Conservation (phyloP, 2,797 vertebrate species). For the Champsocephalus esox region DNA sequence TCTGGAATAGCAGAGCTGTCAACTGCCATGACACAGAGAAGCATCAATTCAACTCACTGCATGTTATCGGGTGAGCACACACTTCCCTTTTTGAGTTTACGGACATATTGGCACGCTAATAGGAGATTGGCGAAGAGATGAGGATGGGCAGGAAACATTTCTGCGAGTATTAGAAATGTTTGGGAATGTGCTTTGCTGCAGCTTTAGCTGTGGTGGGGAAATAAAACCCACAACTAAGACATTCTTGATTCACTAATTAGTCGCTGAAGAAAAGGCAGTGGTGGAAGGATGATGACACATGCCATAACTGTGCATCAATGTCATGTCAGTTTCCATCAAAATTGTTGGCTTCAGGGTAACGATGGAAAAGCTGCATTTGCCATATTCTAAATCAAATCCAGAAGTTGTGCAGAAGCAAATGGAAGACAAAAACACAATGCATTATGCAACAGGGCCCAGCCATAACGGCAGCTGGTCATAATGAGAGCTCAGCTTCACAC, state of each 20-base stretch:
- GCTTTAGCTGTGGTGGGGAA: constrained; percentile 4
- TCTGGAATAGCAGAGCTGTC: neutral
- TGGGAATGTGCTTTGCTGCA: constrained; percentile 3
- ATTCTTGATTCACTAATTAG: constrained; percentile 12
- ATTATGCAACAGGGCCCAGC: constrained; percentile 7
- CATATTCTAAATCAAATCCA: neutral
- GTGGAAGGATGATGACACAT: constrained; percentile 6
- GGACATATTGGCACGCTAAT: neutral
- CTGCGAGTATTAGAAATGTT: neutral
- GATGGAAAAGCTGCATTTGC: neutral
- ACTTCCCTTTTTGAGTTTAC: neutral
- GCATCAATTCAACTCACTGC: neutral
- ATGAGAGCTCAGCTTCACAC: constrained; percentile 11
- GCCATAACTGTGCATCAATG: neutral
- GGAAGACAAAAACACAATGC: neutral
- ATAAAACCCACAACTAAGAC: constrained; percentile 15
- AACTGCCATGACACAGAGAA: neutral
- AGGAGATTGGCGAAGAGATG: neutral
- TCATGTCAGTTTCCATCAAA: constrained; percentile 1
- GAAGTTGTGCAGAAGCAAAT: neutral
- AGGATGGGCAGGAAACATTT: constrained; percentile 10
- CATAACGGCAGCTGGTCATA: constrained; percentile 17
- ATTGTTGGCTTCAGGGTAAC: neutral
- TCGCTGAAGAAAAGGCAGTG: constrained; percentile 1
- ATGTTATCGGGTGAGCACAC: neutral